Evolutionary conservation across 2,113 vertebrate species (phyloP).

Genomic region (Xiphophorus couchianus): DNA sequence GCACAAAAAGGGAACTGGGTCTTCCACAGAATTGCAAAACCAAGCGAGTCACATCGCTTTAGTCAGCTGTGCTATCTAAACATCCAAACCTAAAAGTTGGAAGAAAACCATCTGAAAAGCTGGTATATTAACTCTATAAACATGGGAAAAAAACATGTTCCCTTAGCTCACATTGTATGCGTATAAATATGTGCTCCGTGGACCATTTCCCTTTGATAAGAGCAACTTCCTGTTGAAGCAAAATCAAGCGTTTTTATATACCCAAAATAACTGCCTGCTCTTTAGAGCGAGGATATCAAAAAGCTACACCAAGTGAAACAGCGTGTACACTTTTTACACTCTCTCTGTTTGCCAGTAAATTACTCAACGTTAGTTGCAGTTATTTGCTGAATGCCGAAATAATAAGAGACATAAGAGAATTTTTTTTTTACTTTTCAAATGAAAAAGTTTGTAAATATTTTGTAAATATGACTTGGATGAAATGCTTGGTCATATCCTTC

Average conservation of each 20-base stretch:
- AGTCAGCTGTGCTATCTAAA: constrained; percentile 32
- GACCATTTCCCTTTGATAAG: constrained; percentile 60
- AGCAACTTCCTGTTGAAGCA: constrained; percentile 50
- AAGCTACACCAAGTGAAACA: not conserved
- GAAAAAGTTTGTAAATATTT: not conserved
- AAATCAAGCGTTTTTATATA: constrained; percentile 19
- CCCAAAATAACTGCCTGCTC: constrained; percentile 1
- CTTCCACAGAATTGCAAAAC: constrained; percentile 37
- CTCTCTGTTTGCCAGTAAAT: not conserved
- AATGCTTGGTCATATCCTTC: not conserved
- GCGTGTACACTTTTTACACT: not conserved
- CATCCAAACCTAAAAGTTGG: constrained; percentile 5
- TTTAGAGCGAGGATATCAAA: not conserved
- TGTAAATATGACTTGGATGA: not conserved
- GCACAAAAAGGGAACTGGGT: constrained; percentile 30
- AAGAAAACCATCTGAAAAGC: not conserved
- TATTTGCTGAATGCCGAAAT: not conserved
- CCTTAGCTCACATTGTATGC: not conserved
- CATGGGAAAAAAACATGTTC: not conserved
- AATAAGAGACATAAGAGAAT: not conserved
- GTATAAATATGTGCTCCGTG: not conserved
- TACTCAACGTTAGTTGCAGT: not conserved
- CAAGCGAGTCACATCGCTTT: constrained; percentile 21
- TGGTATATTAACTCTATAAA: not conserved
- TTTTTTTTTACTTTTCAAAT: no score